Percentiles rank a stretch among this genome's conserved stretches.
Evolutionary conservation across 2,797 vertebrate genomes (phyloP).

Genomic region (Cossypha polioptera): DNA sequence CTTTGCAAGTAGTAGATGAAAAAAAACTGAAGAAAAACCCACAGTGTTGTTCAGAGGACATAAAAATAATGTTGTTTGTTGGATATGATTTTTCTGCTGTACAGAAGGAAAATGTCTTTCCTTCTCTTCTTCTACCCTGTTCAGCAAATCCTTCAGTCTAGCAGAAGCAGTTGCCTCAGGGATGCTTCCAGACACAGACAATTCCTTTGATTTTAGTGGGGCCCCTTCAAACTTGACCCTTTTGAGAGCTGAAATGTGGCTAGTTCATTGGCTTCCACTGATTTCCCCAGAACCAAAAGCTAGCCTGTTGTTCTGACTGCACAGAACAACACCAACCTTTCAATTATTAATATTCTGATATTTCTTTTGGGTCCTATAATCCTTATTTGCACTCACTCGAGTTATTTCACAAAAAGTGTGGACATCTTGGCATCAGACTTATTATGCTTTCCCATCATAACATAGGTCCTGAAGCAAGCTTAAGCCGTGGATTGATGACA

Average conservation of each 20-base stretch:
- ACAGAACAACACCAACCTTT: background rate
- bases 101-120: background rate
- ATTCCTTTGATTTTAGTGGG: background rate
- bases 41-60: background rate
- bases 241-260: background rate
- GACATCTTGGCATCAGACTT: background rate
- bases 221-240: background rate
- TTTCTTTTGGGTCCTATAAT: background rate
- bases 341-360: background rate
- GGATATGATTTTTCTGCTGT: background rate
- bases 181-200: background rate
- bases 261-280: background rate
- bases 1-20: constrained; percentile 36
- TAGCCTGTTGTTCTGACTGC: background rate
- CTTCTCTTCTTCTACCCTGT: background rate
- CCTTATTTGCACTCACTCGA: background rate
- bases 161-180: background rate
- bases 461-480: background rate
- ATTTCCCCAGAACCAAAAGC: background rate
- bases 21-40: background rate
- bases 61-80: constrained; percentile 27
- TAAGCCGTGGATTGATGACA: background rate
- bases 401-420: background rate
- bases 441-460: background rate
- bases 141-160: background rate